Percentiles rank a stretch among this genome's conserved stretches.
Evolutionary conservation across 2,797 vertebrate genomes (phyloP).

Genomic region (Halcyon badia): DNA sequence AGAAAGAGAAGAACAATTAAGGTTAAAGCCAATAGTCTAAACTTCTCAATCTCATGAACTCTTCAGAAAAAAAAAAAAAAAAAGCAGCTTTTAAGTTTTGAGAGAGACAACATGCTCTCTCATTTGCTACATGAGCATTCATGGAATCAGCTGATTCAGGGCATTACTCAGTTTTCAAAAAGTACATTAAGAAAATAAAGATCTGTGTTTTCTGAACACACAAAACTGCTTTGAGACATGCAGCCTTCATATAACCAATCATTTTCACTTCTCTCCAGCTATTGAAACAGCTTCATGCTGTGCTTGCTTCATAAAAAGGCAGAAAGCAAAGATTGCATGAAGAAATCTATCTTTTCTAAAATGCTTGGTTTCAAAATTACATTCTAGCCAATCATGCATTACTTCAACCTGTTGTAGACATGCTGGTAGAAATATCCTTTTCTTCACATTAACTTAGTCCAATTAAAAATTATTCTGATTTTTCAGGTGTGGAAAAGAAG

Average conservation of each 20-base stretch:
- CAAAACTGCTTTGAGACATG: not conserved
- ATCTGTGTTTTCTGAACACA: not conserved
- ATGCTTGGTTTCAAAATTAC: slow-evolving; percentile 36
- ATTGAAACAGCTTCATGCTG: not conserved
- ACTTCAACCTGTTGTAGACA: not conserved
- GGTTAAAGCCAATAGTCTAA: not conserved
- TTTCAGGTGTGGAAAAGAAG: not conserved
- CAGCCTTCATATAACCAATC: not conserved
- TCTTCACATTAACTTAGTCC: not conserved
- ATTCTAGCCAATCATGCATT: not conserved
- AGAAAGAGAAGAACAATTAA: not conserved
- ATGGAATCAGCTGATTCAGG: not conserved
- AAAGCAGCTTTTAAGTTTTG: not conserved
- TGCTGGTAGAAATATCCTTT: not conserved
- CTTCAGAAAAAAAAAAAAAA: not conserved
- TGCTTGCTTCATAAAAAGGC: slow-evolving; percentile 22
- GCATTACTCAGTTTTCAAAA: not conserved
- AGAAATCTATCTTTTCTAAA: slow-evolving; percentile 23
- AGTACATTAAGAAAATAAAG: not conserved
- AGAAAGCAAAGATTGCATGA: slow-evolving; percentile 5
- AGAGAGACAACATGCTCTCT: not conserved
- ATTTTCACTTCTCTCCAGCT: not conserved
- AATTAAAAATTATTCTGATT: not conserved
- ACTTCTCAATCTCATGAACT: not conserved
- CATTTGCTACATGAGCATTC: not conserved